A percentile compares a stretch with the other conserved stretches of the same genome.
phyloP scores from a whole-genome alignment of 1,140 invertebrate species.

The Magallana angulata region DNA sequence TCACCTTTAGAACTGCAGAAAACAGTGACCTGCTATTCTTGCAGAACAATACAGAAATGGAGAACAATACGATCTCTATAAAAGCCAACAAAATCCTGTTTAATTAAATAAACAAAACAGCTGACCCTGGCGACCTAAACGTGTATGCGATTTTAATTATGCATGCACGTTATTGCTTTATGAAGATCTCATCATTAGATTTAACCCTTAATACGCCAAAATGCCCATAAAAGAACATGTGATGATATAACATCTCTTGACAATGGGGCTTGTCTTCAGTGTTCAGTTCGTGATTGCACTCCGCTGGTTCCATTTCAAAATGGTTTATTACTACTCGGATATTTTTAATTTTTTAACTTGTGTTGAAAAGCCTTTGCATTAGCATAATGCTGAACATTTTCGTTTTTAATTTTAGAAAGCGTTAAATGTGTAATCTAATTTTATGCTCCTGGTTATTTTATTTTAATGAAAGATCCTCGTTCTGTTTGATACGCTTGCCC shows the following conservation, averaged over 20 bases:
- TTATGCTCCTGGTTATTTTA: too few relatives aligned
- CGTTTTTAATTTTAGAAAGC: neutral
- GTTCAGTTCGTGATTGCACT: conserved; percentile 19
- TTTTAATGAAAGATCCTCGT: too few relatives aligned
- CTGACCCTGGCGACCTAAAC: neutral
- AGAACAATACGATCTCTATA: neutral
- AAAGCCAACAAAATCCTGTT: neutral
- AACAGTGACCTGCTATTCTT: neutral
- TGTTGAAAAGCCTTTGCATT: neutral
- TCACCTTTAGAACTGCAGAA: too few relatives aligned
- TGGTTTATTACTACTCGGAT: neutral
- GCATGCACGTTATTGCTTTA: conserved; percentile 1
- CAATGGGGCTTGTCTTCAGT: neutral
- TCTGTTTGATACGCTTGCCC: too few relatives aligned
- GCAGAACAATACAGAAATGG: neutral
- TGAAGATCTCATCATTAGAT: neutral
- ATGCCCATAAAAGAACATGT: conserved; percentile 8
- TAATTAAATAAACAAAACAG: conserved; percentile 34
- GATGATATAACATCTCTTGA: neutral
- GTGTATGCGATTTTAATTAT: conserved; percentile 15
- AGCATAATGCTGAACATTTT: neutral
- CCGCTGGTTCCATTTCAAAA: neutral
- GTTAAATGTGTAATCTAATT: too few relatives aligned
- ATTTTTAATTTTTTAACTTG: neutral
- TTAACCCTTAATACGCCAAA: neutral